Evolutionary conservation across 2,113 vertebrate genomes (phyloP).

Genomic region (Mirza zaza): DNA sequence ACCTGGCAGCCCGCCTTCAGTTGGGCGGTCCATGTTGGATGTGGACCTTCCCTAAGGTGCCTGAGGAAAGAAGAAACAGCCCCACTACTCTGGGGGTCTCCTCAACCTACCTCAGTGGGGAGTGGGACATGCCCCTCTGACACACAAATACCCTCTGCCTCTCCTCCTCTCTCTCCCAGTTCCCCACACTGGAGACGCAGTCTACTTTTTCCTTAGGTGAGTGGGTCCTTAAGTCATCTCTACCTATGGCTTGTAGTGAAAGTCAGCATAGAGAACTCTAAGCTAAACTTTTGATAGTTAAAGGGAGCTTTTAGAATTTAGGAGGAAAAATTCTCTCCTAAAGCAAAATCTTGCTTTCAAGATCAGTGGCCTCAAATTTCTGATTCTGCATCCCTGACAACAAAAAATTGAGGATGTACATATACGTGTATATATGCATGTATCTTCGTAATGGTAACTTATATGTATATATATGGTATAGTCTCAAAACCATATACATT

Average conservation of each 20-base stretch:
- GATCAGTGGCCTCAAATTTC: not conserved
- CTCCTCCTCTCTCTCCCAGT: not conserved
- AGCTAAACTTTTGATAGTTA: not conserved
- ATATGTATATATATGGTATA: not conserved
- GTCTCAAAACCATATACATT: not conserved
- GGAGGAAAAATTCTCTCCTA: not conserved
- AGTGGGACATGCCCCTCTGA: too few species aligned
- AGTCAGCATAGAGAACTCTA: not conserved
- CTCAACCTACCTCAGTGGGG: not conserved
- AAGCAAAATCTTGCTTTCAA: conserved; percentile 3
- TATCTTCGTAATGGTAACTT: not conserved
- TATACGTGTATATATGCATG: not conserved
- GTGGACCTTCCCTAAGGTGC: not conserved
- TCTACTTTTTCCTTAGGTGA: not conserved
- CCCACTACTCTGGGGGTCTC: not conserved
- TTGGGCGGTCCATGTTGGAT: not conserved
- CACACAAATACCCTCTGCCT: not conserved
- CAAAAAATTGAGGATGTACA: not conserved
- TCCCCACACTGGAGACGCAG: not conserved
- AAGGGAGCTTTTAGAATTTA: not conserved
- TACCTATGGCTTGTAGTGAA: not conserved
- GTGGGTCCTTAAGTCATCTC: not conserved
- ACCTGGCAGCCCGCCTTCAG: not conserved
- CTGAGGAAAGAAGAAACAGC: not conserved
- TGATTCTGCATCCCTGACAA: not conserved